Percentiles rank a stretch among this genome's conserved stretches.
These are phyloP conservation scores for Germaria angustata DNA, from an alignment of 2,888 invertebrate genomes.

Conservation along the genomic window DNA sequence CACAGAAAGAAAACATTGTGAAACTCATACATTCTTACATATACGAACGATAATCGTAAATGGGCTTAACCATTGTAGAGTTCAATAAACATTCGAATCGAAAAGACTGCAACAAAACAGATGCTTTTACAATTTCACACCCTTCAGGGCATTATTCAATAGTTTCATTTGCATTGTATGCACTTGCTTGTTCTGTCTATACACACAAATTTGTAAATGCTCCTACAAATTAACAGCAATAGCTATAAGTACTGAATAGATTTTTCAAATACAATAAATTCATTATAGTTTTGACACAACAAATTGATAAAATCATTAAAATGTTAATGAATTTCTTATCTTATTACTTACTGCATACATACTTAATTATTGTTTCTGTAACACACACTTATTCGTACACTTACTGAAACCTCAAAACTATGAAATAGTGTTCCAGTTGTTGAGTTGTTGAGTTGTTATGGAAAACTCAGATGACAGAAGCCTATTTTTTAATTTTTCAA, in stretches of 20 bases:
- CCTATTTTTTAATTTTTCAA: constrained; percentile 6
- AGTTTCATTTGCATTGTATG: not conserved
- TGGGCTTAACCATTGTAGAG: constrained; percentile 29
- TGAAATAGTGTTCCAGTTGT: not conserved
- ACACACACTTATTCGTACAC: not conserved
- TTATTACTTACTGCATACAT: constrained; percentile 24
- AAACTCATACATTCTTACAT: no score
- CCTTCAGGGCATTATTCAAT: constrained; percentile 49
- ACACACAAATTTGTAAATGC: constrained; percentile 30
- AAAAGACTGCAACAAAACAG: constrained; percentile 45
- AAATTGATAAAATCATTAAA: constrained; percentile 53
- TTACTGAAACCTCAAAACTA: not conserved
- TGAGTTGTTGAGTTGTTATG: not conserved
- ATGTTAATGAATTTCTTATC: constrained; percentile 54
- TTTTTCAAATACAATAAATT: constrained; percentile 34
- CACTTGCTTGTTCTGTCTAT: no score
- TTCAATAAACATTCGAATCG: constrained; percentile 34
- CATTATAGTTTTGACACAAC: constrained; percentile 51
- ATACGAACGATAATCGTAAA: constrained; percentile 36
- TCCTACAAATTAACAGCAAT: constrained; percentile 45
- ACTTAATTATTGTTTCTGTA: not conserved
- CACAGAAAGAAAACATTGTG: constrained; percentile 12
- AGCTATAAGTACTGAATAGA: constrained; percentile 3
- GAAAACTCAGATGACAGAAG: constrained; percentile 21
- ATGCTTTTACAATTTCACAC: constrained; percentile 59